phyloP scores from a whole-genome alignment of 2,797 vertebrate genomes.

The Pangasius macronema region DNA sequence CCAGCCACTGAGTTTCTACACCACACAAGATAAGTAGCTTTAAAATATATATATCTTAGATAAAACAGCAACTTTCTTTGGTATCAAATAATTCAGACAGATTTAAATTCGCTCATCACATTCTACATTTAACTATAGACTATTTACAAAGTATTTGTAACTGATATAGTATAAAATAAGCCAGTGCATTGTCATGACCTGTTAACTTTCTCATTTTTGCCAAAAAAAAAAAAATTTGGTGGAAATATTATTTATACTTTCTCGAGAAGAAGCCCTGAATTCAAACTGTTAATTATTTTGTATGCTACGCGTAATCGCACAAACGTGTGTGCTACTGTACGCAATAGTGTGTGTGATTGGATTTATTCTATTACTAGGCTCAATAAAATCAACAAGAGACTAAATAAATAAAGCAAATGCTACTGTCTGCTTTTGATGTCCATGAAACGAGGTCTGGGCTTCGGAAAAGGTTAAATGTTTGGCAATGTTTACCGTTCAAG shows the following conservation, averaged over 20 bases:
- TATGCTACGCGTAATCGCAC: background rate
- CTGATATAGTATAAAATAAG: background rate
- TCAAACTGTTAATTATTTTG: background rate
- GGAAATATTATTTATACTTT: background rate
- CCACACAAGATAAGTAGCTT: background rate
- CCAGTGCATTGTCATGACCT: background rate
- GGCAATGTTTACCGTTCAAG: constrained; percentile 29
- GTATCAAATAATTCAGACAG: background rate
- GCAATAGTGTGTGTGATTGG: constrained; percentile 4
- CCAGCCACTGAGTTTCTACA: background rate
- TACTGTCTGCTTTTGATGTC: background rate
- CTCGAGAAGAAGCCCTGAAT: background rate
- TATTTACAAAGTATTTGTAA: background rate
- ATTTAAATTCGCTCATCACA: background rate
- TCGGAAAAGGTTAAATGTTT: constrained; percentile 28
- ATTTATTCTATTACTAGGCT: background rate
- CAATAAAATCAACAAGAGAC: background rate
- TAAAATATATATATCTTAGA: too few species aligned
- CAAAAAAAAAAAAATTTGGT: too few species aligned
- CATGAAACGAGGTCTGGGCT: background rate
- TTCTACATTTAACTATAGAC: background rate
- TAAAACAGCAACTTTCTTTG: background rate
- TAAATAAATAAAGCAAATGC: background rate
- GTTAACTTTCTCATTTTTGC: background rate
- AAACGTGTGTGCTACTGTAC: background rate